These are phyloP conservation scores for Trissolcus basalis DNA, from an alignment of 1,140 invertebrate genomes.

Conservation along the genomic window DNA sequence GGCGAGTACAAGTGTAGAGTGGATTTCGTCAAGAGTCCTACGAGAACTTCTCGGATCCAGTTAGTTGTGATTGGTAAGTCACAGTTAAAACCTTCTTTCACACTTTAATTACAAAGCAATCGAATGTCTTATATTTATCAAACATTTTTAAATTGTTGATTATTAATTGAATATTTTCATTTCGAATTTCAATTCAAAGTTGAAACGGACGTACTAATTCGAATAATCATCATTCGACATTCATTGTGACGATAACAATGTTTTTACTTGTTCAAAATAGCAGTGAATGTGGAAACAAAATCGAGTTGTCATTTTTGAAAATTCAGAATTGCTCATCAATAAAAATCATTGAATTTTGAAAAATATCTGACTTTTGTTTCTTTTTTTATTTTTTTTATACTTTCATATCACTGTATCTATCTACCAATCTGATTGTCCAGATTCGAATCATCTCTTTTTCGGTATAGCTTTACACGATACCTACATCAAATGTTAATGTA, in stretches of 20 bases:
- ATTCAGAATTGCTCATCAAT: no score
- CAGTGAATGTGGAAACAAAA: no score
- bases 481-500: no score
- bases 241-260: no score
- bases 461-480: not conserved
- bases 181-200: constrained; percentile 6
- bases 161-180: constrained; percentile 4
- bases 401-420: constrained; percentile 23
- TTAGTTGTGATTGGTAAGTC: constrained; percentile 89
- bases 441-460: constrained; percentile 9
- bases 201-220: no score
- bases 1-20: constrained; percentile 87
- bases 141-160: no score
- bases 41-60: constrained; percentile 86
- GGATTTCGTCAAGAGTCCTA: constrained; percentile 88
- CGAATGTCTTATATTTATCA: constrained; percentile 16
- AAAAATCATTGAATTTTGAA: no score
- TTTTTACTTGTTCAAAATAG: no score
- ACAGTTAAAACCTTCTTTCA: constrained; percentile 44
- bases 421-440: constrained; percentile 22
- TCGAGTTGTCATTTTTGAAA: no score
- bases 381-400: constrained; percentile 29
- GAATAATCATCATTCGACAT: no score
- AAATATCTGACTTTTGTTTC: no score
- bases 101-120: constrained; percentile 37